phyloP scores from a whole-genome alignment of 2,888 invertebrate genomes.

The Eristalis arbustorum region DNA sequence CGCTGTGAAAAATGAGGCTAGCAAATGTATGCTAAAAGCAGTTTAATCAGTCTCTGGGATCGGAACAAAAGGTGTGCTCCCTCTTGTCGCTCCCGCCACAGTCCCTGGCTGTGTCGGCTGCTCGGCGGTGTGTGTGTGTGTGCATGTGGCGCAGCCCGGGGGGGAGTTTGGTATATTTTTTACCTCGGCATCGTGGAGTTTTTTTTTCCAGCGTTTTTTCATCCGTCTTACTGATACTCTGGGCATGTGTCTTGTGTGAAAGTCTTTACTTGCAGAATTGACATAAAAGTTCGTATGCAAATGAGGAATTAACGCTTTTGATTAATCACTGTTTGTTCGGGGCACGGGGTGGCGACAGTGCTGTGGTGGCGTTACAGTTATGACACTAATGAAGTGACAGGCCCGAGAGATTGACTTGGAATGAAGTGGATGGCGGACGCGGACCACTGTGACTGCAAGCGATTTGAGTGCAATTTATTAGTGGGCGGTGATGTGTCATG shows the following conservation, averaged over 20 bases:
- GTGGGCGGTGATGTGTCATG: neutral
- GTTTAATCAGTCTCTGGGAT: conserved; percentile 72
- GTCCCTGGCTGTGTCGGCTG: conserved; percentile 9
- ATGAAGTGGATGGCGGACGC: neutral
- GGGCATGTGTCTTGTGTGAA: conserved; percentile 30
- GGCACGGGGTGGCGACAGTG: neutral
- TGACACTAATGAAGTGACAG: neutral
- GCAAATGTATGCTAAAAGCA: conserved; percentile 73
- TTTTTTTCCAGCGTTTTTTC: neutral
- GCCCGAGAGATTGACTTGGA: neutral
- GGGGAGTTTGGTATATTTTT: conserved; percentile 34
- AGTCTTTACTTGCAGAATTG: conserved; percentile 59
- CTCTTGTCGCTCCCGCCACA: neutral
- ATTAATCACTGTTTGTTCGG: conserved; percentile 60
- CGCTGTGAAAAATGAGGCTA: conserved; percentile 72
- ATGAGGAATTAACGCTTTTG: conserved; percentile 62
- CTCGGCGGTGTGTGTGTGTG: conserved; percentile 1
- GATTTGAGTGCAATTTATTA: neutral
- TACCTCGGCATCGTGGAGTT: neutral
- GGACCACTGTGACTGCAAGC: neutral
- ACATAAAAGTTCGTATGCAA: conserved; percentile 60
- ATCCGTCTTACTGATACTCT: neutral
- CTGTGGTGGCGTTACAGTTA: neutral
- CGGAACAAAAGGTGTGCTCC: conserved; percentile 65
- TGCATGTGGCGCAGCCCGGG: conserved; percentile 24